phyloP scores from a whole-genome alignment of 2,797 vertebrate species.

The Urosaurus nigricauda region DNA sequence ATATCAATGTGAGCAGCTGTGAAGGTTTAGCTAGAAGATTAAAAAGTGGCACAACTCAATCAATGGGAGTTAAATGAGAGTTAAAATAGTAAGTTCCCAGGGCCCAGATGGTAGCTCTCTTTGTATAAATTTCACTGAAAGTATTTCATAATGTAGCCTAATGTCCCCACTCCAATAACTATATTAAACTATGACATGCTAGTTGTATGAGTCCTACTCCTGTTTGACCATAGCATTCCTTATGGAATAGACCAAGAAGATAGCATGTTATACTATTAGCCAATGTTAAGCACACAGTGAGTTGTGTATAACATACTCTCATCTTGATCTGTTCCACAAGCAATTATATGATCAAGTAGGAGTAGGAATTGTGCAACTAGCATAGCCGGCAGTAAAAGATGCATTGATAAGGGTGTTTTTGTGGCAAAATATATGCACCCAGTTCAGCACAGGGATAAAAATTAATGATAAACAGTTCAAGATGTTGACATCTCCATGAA shows the following conservation, averaged over 20 bases:
- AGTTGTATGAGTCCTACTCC: too few species aligned
- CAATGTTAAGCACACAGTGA: neutral
- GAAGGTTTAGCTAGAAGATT: constrained; percentile 31
- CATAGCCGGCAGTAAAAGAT: neutral
- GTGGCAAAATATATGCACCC: too few species aligned
- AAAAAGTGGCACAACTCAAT: constrained; percentile 25
- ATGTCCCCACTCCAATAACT: neutral
- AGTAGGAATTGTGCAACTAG: too few species aligned
- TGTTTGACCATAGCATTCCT: neutral
- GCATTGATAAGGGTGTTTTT: neutral
- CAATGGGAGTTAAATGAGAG: constrained; percentile 23
- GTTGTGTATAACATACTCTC: neutral
- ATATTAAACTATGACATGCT: constrained; percentile 9
- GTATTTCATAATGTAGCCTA: constrained; percentile 33
- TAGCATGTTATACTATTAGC: neutral
- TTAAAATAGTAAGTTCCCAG: constrained; percentile 28
- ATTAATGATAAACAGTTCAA: neutral
- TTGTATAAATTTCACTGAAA: neutral
- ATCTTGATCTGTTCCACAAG: neutral
- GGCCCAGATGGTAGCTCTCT: constrained; percentile 3
- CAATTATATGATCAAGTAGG: neutral
- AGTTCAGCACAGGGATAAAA: neutral
- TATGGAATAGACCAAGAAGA: neutral
- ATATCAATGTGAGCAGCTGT: constrained; percentile 6
- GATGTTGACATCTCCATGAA: neutral